Percentiles rank a stretch among this genome's conserved stretches.
These are phyloP conservation scores for Cephus pygmeus DNA, from an alignment of 2,888 invertebrate species.

Conservation along the genomic window DNA sequence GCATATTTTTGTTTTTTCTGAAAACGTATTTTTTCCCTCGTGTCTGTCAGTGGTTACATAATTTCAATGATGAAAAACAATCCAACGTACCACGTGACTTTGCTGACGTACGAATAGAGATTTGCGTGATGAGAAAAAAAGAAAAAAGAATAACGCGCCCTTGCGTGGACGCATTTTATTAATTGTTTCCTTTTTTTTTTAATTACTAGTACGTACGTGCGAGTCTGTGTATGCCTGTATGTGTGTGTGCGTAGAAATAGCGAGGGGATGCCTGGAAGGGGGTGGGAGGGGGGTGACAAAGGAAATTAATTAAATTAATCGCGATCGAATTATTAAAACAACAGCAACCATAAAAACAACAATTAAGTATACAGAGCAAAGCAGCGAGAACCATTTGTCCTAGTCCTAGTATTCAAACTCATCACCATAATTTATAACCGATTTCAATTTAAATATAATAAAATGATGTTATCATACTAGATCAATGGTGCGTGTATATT, in stretches of 20 bases:
- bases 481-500: background rate
- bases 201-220: background rate
- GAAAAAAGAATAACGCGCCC: background rate
- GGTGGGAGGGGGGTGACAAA: background rate
- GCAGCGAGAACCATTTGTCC: conserved; percentile 48
- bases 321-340: background rate
- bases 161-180: background rate
- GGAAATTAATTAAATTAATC: background rate
- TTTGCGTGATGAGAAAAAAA: background rate
- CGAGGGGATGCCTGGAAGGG: background rate
- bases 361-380: conserved; percentile 32
- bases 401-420: conserved; percentile 52
- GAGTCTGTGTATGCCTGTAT: background rate
- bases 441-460: conserved; percentile 51
- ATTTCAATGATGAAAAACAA: background rate
- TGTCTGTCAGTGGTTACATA: background rate
- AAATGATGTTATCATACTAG: conserved; percentile 49
- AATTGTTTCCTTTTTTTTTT: background rate
- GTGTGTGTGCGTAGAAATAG: background rate
- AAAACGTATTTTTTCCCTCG: background rate
- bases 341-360: background rate
- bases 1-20: background rate
- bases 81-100: background rate
- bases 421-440: conserved; percentile 51
- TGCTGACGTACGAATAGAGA: background rate